phyloP scores from a whole-genome alignment of 2,888 invertebrate species.

The Oscheius onirici region DNA sequence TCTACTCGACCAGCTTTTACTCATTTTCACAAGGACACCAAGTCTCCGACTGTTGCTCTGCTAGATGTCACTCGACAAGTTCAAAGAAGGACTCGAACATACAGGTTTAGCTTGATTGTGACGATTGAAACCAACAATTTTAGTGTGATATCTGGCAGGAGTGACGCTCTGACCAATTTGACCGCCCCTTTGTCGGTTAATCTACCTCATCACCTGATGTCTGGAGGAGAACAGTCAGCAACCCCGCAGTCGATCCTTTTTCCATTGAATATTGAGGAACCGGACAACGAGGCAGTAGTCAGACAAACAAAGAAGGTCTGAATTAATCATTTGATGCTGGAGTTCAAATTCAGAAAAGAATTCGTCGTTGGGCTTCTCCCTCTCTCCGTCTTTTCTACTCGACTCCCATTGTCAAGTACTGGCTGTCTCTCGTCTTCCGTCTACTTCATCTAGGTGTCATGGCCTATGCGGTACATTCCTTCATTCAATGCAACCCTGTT shows the following conservation, averaged over 20 bases:
- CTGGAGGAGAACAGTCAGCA: conserved; percentile 43
- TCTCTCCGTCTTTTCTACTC: conserved; percentile 71
- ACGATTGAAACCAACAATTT: neutral
- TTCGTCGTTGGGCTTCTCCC: conserved; percentile 49
- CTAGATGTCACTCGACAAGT: conserved; percentile 57
- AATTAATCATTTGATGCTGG: neutral
- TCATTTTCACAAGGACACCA: conserved; percentile 28
- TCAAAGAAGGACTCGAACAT: conserved; percentile 52
- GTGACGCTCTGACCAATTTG: conserved; percentile 50
- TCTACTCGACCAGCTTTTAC: conserved; percentile 50
- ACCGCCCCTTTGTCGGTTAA: conserved; percentile 48
- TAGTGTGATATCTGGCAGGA: conserved; percentile 53
- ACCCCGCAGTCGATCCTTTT: conserved; percentile 57
- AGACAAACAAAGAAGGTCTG: neutral
- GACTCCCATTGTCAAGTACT: conserved; percentile 74
- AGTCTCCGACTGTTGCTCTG: conserved; percentile 64
- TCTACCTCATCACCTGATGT: conserved; percentile 16
- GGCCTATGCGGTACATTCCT: conserved; percentile 53
- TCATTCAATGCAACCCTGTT: neutral
- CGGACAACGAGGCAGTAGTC: conserved; percentile 6
- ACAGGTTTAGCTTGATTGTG: conserved; percentile 36
- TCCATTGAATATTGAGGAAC: conserved; percentile 53
- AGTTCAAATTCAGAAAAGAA: conserved; percentile 32
- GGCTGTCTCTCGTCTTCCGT: conserved; percentile 72
- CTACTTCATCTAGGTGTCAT: conserved; percentile 61